These are phyloP conservation scores for Cyanistes caeruleus DNA, from an alignment of 2,113 vertebrate genomes.

Conservation along the genomic window DNA sequence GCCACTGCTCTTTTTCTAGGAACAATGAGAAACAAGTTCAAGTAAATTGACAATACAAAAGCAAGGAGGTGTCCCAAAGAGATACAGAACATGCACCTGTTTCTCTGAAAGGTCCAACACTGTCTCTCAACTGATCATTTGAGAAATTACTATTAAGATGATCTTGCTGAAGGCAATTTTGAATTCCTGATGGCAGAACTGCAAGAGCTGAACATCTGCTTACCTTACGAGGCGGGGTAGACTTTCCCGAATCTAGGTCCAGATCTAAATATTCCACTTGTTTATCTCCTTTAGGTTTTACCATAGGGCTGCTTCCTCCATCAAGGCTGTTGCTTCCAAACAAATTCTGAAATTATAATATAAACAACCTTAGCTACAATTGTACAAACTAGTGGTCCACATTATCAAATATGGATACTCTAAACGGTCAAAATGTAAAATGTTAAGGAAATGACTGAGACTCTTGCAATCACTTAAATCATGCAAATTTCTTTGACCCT, in stretches of 20 bases:
- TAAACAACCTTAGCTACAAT: background rate
- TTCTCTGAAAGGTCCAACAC: background rate
- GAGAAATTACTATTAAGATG: background rate
- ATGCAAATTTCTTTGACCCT: background rate
- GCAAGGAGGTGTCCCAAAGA: background rate
- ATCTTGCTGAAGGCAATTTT: background rate
- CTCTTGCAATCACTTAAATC: slow-evolving; percentile 7
- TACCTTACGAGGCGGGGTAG: slow-evolving; percentile 95
- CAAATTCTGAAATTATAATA: slow-evolving; percentile 74
- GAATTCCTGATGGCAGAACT: background rate
- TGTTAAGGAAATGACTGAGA: background rate
- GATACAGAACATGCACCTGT: background rate
- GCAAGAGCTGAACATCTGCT: background rate
- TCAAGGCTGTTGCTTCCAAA: slow-evolving; percentile 84
- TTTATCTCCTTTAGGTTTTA: slow-evolving; percentile 96
- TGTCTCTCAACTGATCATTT: background rate
- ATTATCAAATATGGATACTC: background rate
- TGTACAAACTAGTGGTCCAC: background rate
- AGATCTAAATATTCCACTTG: slow-evolving; percentile 98
- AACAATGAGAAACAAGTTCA: background rate
- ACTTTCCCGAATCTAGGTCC: slow-evolving; percentile 92
- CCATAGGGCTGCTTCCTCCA: slow-evolving; percentile 90
- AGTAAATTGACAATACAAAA: background rate
- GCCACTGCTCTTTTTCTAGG: slow-evolving; percentile 91
- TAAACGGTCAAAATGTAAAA: background rate